A percentile compares a stretch with the other conserved stretches of the same genome.
Conservation (phyloP, 2,113 vertebrate species). For the Aythya baeri region DNA sequence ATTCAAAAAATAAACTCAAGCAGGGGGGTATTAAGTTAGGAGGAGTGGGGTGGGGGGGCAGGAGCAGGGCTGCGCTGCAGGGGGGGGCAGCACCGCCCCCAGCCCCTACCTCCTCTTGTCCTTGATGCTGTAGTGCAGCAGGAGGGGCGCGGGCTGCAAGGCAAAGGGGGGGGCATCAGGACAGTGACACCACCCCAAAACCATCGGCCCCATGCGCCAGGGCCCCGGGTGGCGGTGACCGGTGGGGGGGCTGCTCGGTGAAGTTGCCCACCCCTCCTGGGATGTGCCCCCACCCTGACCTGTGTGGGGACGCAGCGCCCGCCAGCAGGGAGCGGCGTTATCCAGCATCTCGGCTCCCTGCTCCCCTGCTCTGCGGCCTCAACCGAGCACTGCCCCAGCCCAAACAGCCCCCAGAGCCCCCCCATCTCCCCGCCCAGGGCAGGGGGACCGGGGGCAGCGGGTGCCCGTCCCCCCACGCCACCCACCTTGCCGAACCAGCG, state of each 20-base stretch:
- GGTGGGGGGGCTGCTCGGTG: too few relatives aligned
- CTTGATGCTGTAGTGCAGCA: slow-evolving; percentile 83
- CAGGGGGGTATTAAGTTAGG: slow-evolving; percentile 66
- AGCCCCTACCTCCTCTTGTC: slow-evolving; percentile 81
- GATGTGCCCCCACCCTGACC: not conserved
- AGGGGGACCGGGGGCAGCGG: not conserved
- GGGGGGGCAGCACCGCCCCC: not conserved
- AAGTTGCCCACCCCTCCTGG: not conserved
- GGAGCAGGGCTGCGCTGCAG: not conserved
- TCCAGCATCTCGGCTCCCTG: not conserved
- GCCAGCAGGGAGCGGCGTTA: not conserved
- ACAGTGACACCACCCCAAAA: not conserved
- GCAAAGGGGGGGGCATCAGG: not conserved
- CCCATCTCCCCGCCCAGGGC: not conserved
- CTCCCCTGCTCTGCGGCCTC: fast-evolving
- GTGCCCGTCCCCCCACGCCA: fast-evolving
- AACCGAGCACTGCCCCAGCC: fast-evolving
- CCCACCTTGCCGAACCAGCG: slow-evolving; percentile 83
- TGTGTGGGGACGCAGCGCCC: fast-evolving
- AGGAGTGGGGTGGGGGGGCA: not conserved
- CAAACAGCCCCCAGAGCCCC: not conserved
- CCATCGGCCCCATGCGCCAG: not conserved
- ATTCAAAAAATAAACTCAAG: slow-evolving; percentile 80
- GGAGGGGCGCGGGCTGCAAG: slow-evolving; percentile 76
- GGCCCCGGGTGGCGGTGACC: not conserved